These are phyloP conservation scores for Ellobium chinense DNA, from an alignment of 2,888 invertebrate species.

Conservation along the genomic window DNA sequence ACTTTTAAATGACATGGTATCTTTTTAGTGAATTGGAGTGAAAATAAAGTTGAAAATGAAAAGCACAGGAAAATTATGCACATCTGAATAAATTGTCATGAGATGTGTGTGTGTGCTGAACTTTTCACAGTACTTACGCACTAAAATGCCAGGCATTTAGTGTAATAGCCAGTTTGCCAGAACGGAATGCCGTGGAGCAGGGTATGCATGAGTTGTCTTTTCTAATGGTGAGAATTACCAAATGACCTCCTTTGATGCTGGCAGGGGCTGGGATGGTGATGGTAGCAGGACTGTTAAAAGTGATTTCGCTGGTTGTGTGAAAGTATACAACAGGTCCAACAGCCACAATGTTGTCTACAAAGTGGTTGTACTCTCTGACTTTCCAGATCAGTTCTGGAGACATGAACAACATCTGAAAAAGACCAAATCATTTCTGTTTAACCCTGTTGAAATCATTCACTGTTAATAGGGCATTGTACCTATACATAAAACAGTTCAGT, in stretches of 20 bases:
- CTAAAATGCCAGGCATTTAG: conserved; percentile 71
- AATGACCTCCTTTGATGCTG: conserved; percentile 60
- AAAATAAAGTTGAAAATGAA: too few relatives aligned
- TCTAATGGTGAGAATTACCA: conserved; percentile 70
- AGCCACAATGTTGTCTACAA: conserved; percentile 66
- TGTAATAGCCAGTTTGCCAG: conserved; percentile 66
- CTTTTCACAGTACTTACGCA: conserved; percentile 70
- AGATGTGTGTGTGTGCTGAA: too few relatives aligned
- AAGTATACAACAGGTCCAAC: conserved; percentile 69
- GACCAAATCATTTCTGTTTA: too few relatives aligned
- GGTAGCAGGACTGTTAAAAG: conserved; percentile 65
- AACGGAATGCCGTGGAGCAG: conserved; percentile 64
- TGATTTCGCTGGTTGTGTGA: conserved; percentile 36
- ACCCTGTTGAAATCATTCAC: too few relatives aligned
- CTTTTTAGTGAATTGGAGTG: too few relatives aligned
- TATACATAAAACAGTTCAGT: too few relatives aligned
- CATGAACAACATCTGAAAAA: conserved; percentile 39
- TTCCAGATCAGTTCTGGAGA: conserved; percentile 31
- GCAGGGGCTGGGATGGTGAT: conserved; percentile 73
- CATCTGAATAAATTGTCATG: too few relatives aligned
- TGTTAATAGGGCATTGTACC: too few relatives aligned
- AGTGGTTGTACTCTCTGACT: conserved; percentile 48
- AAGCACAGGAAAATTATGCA: too few relatives aligned
- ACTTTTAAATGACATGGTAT: too few relatives aligned
- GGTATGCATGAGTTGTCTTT: conserved; percentile 75